A percentile compares a stretch with the other conserved stretches of the same genome.
Evolutionary conservation across 2,888 invertebrate genomes (phyloP).

Genomic region (Stenotaenia linearis): DNA sequence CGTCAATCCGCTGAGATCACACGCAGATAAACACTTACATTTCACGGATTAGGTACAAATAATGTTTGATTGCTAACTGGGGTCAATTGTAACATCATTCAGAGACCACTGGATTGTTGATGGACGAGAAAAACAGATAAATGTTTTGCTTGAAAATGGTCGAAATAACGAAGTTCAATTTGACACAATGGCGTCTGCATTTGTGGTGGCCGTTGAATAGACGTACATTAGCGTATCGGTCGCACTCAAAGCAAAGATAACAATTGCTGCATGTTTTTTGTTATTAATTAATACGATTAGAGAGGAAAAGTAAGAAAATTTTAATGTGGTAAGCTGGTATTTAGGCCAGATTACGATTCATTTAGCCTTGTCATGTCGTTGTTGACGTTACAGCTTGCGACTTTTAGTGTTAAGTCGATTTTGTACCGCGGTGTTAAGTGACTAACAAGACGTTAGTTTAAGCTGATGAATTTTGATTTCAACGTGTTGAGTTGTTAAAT

Average conservation of each 20-base stretch:
- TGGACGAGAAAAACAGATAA: background rate
- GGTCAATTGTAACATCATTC: background rate
- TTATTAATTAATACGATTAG: background rate
- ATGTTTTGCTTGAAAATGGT: background rate
- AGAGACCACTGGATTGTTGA: background rate
- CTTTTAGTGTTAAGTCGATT: background rate
- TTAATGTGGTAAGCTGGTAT: background rate
- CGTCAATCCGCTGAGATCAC: background rate
- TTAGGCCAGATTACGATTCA: background rate
- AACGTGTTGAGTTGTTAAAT: background rate
- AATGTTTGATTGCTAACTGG: background rate
- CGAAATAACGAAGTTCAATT: background rate
- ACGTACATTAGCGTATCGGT: background rate
- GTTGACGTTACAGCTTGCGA: background rate
- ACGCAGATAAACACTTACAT: background rate
- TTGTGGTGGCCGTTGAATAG: background rate
- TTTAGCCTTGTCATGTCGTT: background rate
- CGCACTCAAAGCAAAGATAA: background rate
- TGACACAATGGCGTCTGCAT: constrained; percentile 33
- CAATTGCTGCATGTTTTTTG: background rate
- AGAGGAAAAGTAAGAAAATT: background rate
- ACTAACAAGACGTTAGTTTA: background rate
- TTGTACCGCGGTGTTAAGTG: background rate
- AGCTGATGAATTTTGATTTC: background rate
- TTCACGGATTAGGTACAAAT: background rate